Conservation (phyloP, 2,888 invertebrate genomes). For the Tetragonula carbonaria region DNA sequence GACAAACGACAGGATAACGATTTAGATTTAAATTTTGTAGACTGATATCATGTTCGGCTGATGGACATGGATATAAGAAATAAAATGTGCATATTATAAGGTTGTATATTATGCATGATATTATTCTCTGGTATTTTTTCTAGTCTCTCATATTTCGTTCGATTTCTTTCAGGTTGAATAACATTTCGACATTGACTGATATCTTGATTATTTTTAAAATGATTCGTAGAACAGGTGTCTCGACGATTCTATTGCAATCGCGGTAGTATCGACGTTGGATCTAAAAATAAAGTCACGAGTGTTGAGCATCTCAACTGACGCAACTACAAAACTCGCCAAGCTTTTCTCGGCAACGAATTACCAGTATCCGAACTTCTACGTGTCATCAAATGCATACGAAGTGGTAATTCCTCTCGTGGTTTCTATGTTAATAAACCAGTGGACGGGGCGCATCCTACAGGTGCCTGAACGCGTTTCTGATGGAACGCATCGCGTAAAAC, state of each 20-base stretch:
- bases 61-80: not conserved
- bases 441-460: slow-evolving; percentile 66
- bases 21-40: not conserved
- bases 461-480: slow-evolving; percentile 63
- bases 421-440: slow-evolving; percentile 45
- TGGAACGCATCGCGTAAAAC: slow-evolving; percentile 51
- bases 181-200: not conserved
- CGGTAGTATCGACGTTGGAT: slow-evolving; percentile 74
- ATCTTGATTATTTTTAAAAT: slow-evolving; percentile 33
- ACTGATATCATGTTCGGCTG: not conserved
- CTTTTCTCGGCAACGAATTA: slow-evolving; percentile 64
- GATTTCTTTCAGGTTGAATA: not conserved
- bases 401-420: slow-evolving; percentile 48
- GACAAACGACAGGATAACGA: not conserved
- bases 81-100: not conserved
- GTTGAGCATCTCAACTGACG: slow-evolving; percentile 66
- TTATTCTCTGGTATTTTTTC: not conserved
- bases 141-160: not conserved
- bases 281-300: slow-evolving; percentile 76
- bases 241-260: slow-evolving; percentile 69
- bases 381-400: slow-evolving; percentile 43
- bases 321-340: slow-evolving; percentile 54
- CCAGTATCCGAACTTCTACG: slow-evolving; percentile 15
- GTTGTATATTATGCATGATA: not conserved
- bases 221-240: slow-evolving; percentile 79